Percentiles rank a stretch among this genome's conserved stretches.
Evolutionary conservation across 2,888 invertebrate species (phyloP).

Genomic region (Agelastica alni): DNA sequence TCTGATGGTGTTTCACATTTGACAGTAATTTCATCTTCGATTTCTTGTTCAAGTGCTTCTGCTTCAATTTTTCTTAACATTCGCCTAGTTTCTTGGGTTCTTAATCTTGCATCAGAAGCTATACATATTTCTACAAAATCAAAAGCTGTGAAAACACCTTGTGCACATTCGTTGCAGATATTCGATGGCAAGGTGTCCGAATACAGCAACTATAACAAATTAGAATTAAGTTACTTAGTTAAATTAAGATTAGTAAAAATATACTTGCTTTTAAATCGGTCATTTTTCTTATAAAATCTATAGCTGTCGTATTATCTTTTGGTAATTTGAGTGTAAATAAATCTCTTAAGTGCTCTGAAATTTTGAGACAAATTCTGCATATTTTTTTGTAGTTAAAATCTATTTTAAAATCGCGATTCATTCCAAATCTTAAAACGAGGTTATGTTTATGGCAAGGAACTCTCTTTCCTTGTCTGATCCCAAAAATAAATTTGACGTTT

Average conservation of each 20-base stretch:
- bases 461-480: no score
- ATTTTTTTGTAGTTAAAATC: constrained; percentile 27
- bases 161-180: constrained; percentile 35
- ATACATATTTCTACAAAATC: constrained; percentile 37
- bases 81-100: constrained; percentile 38
- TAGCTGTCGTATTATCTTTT: constrained; percentile 21
- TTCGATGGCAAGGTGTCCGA: constrained; percentile 35
- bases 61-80: constrained; percentile 40
- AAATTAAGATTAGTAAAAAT: background rate
- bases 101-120: constrained; percentile 35
- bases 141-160: constrained; percentile 25
- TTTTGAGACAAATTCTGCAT: constrained; percentile 38
- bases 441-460: no score
- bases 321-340: constrained; percentile 33
- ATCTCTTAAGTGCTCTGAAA: constrained; percentile 29
- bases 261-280: constrained; percentile 36
- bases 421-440: no score
- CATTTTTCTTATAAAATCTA: constrained; percentile 37
- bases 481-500: no score
- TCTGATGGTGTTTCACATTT: constrained; percentile 19
- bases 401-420: no score
- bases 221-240: background rate
- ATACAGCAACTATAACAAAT: constrained; percentile 32
- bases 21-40: constrained; percentile 32
- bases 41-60: constrained; percentile 38